These are phyloP conservation scores for Odontophorus gujanensis DNA, from an alignment of 2,113 vertebrate species.

Conservation along the genomic window DNA sequence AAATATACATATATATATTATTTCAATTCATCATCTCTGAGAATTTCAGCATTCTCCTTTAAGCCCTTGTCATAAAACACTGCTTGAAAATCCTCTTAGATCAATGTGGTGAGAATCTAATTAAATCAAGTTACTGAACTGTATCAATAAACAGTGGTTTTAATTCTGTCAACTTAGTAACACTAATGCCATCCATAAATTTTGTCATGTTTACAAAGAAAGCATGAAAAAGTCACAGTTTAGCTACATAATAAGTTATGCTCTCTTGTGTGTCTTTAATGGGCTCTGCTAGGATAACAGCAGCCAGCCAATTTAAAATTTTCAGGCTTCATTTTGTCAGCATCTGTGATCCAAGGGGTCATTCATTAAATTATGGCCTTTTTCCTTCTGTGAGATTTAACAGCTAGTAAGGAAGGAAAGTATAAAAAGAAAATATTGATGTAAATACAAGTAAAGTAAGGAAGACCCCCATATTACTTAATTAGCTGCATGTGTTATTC, in stretches of 20 bases:
- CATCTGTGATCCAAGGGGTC: conserved; percentile 54
- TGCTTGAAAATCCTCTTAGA: conserved; percentile 41
- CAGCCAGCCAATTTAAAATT: conserved; percentile 55
- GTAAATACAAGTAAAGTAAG: background rate
- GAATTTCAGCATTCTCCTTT: background rate
- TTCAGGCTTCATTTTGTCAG: conserved; percentile 52
- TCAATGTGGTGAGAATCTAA: conserved; percentile 51
- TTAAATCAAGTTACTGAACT: conserved; percentile 71
- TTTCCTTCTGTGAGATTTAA: background rate
- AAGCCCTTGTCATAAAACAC: background rate
- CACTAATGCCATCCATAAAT: conserved; percentile 64
- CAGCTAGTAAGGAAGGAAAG: background rate
- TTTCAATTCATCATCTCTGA: background rate
- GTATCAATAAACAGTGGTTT: conserved; percentile 59
- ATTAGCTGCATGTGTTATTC: background rate
- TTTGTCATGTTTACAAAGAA: conserved; percentile 62
- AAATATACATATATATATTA: background rate
- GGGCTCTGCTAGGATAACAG: conserved; percentile 36
- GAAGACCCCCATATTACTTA: background rate
- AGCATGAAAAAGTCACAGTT: conserved; percentile 61
- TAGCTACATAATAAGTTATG: conserved; percentile 37
- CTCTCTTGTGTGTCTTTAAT: conserved; percentile 53
- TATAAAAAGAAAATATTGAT: background rate
- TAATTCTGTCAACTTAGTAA: conserved; percentile 70
- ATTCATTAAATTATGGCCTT: conserved; percentile 56